These are phyloP conservation scores for Homalodisca vitripennis DNA, from an alignment of 1,140 invertebrate genomes.

Conservation along the genomic window DNA sequence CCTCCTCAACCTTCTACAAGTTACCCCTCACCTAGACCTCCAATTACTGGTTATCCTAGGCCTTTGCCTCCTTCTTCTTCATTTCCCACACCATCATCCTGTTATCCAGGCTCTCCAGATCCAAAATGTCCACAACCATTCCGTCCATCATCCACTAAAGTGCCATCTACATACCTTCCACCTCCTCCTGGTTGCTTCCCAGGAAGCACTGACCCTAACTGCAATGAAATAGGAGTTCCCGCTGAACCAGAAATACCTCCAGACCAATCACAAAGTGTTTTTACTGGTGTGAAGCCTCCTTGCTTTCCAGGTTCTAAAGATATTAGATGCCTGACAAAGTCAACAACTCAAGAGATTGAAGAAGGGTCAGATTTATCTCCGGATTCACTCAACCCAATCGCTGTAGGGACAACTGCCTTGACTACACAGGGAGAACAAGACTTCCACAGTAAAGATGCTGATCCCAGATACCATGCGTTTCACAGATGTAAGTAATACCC, in stretches of 20 bases:
- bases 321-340: constrained; percentile 33
- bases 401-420: neutral
- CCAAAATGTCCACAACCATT: constrained; percentile 43
- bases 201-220: constrained; percentile 44
- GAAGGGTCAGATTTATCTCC: constrained; percentile 5
- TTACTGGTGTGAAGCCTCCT: constrained; percentile 17
- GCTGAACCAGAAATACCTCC: constrained; percentile 19
- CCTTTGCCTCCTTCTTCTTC: constrained; percentile 38
- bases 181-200: constrained; percentile 35
- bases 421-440: constrained; percentile 29
- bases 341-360: constrained; percentile 45
- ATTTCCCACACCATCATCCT: constrained; percentile 33
- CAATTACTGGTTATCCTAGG: constrained; percentile 41
- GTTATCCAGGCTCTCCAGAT: constrained; percentile 45
- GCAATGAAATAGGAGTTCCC: constrained; percentile 34
- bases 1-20: constrained; percentile 34
- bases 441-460: constrained; percentile 43
- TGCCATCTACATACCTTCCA: constrained; percentile 29
- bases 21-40: constrained; percentile 31
- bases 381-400: neutral
- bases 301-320: constrained; percentile 42
- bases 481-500: constrained; percentile 45
- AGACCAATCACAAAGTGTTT: constrained; percentile 20
- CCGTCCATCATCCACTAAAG: constrained; percentile 33
- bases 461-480: constrained; percentile 46